Evolutionary conservation across 2,888 invertebrate species (phyloP).

Genomic region (Perizoma flavofasciatum): DNA sequence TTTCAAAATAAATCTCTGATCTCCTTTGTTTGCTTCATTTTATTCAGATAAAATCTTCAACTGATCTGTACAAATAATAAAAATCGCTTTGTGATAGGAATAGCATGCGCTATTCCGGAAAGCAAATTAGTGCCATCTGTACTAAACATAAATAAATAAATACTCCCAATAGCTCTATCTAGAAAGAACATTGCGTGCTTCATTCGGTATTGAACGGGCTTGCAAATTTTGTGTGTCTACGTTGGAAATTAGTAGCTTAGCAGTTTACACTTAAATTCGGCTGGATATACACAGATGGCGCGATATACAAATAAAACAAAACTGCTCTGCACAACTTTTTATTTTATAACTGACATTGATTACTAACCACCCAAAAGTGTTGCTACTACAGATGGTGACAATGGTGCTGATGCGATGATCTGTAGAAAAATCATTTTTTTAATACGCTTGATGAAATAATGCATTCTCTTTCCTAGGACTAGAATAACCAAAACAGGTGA

Average conservation of each 20-base stretch:
- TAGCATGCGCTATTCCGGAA: not conserved
- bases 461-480: too few relatives aligned
- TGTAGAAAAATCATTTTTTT: not conserved
- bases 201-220: too few relatives aligned
- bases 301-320: not conserved
- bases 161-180: too few relatives aligned
- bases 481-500: too few relatives aligned
- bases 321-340: not conserved
- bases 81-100: too few relatives aligned
- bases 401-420: slow-evolving; percentile 1
- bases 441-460: too few relatives aligned
- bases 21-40: too few relatives aligned
- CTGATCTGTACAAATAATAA: too few relatives aligned
- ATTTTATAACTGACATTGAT: not conserved
- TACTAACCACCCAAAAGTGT: slow-evolving; percentile 13
- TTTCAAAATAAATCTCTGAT: too few relatives aligned
- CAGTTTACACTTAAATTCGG: not conserved
- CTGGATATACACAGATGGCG: not conserved
- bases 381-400: slow-evolving; percentile 13
- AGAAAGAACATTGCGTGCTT: too few relatives aligned
- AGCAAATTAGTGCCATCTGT: not conserved
- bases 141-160: not conserved
- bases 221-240: too few relatives aligned
- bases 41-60: too few relatives aligned
- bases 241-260: not conserved